A percentile compares a stretch with the other conserved stretches of the same genome.
Conservation (phyloP, 2,797 vertebrate species). For the Schizopygopsis pylzovi region DNA sequence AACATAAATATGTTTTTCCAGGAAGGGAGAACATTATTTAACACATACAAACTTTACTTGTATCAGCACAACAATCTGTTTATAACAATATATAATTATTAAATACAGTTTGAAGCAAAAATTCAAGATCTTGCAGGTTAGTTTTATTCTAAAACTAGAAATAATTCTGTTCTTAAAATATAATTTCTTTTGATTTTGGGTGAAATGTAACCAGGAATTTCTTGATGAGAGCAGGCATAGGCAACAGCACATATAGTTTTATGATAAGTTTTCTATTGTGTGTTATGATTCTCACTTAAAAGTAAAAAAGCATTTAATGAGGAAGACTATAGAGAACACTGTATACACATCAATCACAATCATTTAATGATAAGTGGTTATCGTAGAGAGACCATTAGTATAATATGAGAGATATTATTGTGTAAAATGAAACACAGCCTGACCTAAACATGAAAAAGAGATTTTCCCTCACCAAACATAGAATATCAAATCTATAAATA, state of each 20-base stretch:
- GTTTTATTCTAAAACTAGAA: neutral
- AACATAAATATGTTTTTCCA: too few species aligned
- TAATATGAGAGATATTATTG: neutral
- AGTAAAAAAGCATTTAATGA: neutral
- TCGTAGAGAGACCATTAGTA: neutral
- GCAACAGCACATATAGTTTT: neutral
- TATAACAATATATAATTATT: too few species aligned
- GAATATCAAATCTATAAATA: conserved; percentile 28
- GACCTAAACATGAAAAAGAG: neutral
- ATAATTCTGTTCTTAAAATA: neutral
- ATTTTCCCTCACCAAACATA: neutral
- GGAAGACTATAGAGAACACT: neutral
- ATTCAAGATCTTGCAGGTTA: too few species aligned
- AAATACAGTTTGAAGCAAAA: too few species aligned
- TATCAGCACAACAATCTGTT: neutral
- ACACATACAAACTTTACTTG: neutral
- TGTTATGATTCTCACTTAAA: neutral
- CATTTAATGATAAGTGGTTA: neutral
- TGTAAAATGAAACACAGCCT: neutral
- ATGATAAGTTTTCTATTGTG: neutral
- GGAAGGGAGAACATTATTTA: neutral
- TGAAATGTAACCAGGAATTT: neutral
- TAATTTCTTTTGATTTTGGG: neutral
- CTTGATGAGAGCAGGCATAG: neutral
- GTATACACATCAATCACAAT: neutral